These are phyloP conservation scores for Pyrocephalus nanus DNA, from an alignment of 2,797 vertebrate genomes.

Conservation along the genomic window DNA sequence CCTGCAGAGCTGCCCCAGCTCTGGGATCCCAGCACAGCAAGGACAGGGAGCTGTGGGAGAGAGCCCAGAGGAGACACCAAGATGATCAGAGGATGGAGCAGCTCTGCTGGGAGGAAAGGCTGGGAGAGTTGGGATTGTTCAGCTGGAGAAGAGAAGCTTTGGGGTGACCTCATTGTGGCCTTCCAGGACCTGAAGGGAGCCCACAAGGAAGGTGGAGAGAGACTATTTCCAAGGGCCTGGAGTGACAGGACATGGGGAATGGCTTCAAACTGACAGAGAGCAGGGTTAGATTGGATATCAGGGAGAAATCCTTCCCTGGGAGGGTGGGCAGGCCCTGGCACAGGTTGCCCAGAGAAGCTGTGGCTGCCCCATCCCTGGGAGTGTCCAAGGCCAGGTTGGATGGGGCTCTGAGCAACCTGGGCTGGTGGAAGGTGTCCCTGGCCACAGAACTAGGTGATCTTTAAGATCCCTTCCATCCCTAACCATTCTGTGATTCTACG, in stretches of 20 bases:
- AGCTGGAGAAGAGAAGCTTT: background rate
- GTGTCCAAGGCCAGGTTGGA: background rate
- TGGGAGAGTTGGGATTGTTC: background rate
- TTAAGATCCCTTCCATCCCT: background rate
- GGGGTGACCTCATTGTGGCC: no score
- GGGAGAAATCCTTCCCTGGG: background rate
- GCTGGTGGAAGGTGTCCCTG: background rate
- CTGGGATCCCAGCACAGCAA: background rate
- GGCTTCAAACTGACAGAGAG: background rate
- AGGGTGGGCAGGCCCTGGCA: background rate
- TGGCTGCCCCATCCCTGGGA: background rate
- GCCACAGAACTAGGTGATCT: background rate
- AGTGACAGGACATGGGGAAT: background rate
- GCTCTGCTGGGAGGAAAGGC: background rate
- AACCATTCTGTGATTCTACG: background rate
- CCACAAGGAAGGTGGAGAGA: no score
- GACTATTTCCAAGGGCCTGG: no score
- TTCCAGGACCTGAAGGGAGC: no score
- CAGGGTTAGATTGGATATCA: rapidly evolving
- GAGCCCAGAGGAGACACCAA: background rate
- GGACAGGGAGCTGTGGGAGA: background rate
- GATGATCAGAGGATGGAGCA: background rate
- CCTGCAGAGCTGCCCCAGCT: background rate
- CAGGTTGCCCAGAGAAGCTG: background rate
- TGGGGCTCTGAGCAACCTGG: background rate